Evolutionary conservation across 1,140 invertebrate species (phyloP).

Genomic region (Tenebrio molitor): DNA sequence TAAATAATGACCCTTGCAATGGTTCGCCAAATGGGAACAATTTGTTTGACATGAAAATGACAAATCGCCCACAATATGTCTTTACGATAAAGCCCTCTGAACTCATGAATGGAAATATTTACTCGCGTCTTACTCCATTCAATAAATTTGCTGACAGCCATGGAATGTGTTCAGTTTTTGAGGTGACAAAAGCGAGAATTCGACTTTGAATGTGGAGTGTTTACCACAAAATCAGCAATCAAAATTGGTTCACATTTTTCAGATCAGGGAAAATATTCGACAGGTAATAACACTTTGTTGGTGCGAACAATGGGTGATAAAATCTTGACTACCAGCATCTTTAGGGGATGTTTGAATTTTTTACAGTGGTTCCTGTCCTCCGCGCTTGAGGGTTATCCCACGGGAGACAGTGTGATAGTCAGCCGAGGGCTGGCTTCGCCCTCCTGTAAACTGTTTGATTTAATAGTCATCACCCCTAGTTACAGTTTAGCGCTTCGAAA

Average conservation of each 20-base stretch:
- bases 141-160: background rate
- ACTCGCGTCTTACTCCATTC: background rate
- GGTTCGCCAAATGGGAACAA: slow-evolving; percentile 15
- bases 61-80: slow-evolving; percentile 32
- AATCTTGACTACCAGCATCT: slow-evolving; percentile 48
- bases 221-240: background rate
- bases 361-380: slow-evolving; percentile 4
- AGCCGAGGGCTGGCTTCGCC: too few species aligned
- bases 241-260: background rate
- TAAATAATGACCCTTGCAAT: slow-evolving; percentile 12
- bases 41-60: slow-evolving; percentile 39
- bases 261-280: background rate
- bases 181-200: background rate
- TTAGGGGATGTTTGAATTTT: slow-evolving; percentile 6
- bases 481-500: too few species aligned
- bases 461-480: background rate
- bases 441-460: slow-evolving; percentile 3
- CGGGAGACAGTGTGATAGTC: slow-evolving; percentile 3
- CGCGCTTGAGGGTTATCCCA: background rate
- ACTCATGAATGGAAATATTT: slow-evolving; percentile 27
- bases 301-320: slow-evolving; percentile 33
- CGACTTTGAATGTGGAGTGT: slow-evolving; percentile 4
- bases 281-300: slow-evolving; percentile 23
- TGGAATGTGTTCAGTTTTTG: slow-evolving; percentile 23
- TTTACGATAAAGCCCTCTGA: slow-evolving; percentile 13